Evolutionary conservation across 2,888 invertebrate genomes (phyloP), one percentile per base, ranked within the genome.

Genomic region (Rhynchonema sp.): DNA sequence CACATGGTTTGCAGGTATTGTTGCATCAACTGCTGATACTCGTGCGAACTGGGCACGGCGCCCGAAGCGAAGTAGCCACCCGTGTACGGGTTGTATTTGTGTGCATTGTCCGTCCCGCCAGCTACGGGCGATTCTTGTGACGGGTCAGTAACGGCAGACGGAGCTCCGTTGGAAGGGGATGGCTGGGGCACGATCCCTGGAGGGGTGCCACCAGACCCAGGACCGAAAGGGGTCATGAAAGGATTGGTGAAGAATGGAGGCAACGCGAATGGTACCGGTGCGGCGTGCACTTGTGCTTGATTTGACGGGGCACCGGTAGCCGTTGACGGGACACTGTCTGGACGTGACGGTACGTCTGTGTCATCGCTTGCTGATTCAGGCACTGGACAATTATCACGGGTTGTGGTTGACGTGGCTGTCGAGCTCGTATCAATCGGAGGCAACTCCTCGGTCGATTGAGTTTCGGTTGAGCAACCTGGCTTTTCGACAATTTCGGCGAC

Each of bases 21-120:
- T 62, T 70, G 69, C 68, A 70, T 69, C 65, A 70, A 66, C 57
- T 70, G 68, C 61, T 70, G 70, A 61, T 70, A 70, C 46, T 70
- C 54, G 28, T 13, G 22, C 26, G 54, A 25, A 3, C 9, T 17
- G 9, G 54, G 54, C 54, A 22, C 54, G 27, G 49, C 49, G 23
- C 49, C 49, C 9, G 49, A 17, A 13, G n/a, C 49, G n/a, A 64
- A 67, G 56, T 68, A 67, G 61, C 65, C 64, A 58, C 65, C 62
- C 30, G 63, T 58, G 56, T 61, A 59, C 30, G 64, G 62, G 60
- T 62, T 63, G 52, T 20, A 30, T 26, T 59, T 20, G 59, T 23
- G 2, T 46, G 30, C 1, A 38, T n/a, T 26, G 59, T 30, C 22
- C 56, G 29, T 2, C 20, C 30, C 6, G 53, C 46, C 20, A 49